Percentiles rank a stretch among this genome's conserved stretches.
Conservation (phyloP, 2,888 invertebrate species). For the Vannuccia rotundouncinata region DNA sequence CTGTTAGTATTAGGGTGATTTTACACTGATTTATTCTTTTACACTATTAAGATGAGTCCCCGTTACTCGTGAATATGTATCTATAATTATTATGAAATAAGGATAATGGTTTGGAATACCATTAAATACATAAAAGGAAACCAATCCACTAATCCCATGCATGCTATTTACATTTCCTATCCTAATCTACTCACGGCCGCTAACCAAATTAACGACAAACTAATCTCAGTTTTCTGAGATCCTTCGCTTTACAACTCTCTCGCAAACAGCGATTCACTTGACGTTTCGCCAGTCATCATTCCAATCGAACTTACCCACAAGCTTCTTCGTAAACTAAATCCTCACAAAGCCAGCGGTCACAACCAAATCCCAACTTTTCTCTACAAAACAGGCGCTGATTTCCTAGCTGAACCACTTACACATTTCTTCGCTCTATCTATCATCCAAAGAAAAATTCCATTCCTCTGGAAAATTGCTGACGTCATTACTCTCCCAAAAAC, state of each 20-base stretch:
- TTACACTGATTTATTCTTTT: too few species aligned
- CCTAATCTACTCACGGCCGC: constrained; percentile 18
- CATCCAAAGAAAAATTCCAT: constrained; percentile 1
- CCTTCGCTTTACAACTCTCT: not conserved
- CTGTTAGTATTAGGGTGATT: too few species aligned
- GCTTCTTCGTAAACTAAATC: constrained; percentile 21
- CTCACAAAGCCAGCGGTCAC: constrained; percentile 12
- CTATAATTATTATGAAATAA: too few species aligned
- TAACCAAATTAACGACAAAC: constrained; percentile 11
- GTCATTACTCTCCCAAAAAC: constrained; percentile 19
- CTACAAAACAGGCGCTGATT: constrained; percentile 14
- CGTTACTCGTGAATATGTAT: too few species aligned
- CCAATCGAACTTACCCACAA: constrained; percentile 5
- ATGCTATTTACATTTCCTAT: not conserved
- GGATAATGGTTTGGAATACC: constrained; percentile 2
- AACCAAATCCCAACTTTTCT: constrained; percentile 4
- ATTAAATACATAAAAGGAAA: constrained; percentile 13
- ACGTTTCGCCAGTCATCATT: not conserved
- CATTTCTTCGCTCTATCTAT: constrained; percentile 11
- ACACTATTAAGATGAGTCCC: too few species aligned
- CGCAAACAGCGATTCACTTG: constrained; percentile 2
- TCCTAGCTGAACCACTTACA: not conserved
- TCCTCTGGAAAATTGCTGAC: not conserved
- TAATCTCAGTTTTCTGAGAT: not conserved
- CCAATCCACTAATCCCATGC: constrained; percentile 4